Evolutionary conservation across 1,140 invertebrate genomes (phyloP).

Genomic region (Dinothrombium tinctorium): DNA sequence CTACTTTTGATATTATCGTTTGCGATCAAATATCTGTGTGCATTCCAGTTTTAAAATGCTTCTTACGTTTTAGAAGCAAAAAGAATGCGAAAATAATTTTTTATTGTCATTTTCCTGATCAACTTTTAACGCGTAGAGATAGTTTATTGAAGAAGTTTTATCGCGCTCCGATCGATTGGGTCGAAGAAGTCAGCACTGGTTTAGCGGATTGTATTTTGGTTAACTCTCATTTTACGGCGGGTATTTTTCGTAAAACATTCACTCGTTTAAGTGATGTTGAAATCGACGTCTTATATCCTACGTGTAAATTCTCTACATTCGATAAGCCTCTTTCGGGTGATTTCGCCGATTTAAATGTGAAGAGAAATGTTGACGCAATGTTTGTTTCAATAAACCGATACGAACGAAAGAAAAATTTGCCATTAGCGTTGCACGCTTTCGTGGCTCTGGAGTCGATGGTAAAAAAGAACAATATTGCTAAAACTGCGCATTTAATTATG

Average conservation of each 20-base stretch:
- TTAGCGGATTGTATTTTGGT: conserved; percentile 44
- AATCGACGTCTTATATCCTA: conserved; percentile 76
- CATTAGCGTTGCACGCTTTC: conserved; percentile 54
- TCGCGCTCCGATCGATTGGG: conserved; percentile 60
- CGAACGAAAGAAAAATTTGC: conserved; percentile 85
- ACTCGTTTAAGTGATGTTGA: conserved; percentile 30
- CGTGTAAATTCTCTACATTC: conserved; percentile 56
- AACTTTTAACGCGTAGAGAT: conserved; percentile 36
- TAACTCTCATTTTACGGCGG: conserved; percentile 73
- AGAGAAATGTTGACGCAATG: conserved; percentile 23
- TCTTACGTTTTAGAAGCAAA: background rate
- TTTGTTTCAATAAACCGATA: conserved; percentile 92
- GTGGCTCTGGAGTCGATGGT: conserved; percentile 22
- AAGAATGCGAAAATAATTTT: conserved; percentile 46
- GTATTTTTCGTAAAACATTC: conserved; percentile 64
- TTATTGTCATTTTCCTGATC: conserved; percentile 96
- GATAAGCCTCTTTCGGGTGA: conserved; percentile 27
- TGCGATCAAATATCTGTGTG: conserved; percentile 75
- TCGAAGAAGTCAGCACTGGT: conserved; percentile 68
- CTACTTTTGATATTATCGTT: conserved; percentile 48
- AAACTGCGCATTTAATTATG: conserved; percentile 53
- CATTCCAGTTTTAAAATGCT: conserved; percentile 45
- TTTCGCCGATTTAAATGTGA: conserved; percentile 17
- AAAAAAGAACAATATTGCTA: conserved; percentile 23
- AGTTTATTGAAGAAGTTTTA: conserved; percentile 28